A percentile compares a stretch with the other conserved stretches of the same genome.
phyloP scores from a whole-genome alignment of 2,113 vertebrate species.

The Isurus oxyrinchus region DNA sequence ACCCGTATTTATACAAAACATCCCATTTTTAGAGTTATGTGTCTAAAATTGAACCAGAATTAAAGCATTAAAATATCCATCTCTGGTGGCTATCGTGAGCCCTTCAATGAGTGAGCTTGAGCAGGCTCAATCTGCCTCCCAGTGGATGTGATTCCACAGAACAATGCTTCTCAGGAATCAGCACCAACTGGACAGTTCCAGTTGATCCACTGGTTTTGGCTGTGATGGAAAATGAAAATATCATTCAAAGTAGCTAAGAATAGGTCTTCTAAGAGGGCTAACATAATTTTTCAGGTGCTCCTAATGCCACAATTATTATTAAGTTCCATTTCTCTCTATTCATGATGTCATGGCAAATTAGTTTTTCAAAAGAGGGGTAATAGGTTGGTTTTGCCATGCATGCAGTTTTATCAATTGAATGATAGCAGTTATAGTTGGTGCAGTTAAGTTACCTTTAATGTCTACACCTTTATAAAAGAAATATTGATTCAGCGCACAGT shows the following conservation, averaged over 20 bases:
- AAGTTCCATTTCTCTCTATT: neutral
- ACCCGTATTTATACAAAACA: neutral
- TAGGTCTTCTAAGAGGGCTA: neutral
- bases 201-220: neutral
- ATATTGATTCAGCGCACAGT: neutral
- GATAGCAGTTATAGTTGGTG: neutral
- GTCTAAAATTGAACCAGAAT: neutral
- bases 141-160: neutral
- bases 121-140: neutral
- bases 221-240: neutral
- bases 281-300: neutral
- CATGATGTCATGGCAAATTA: neutral
- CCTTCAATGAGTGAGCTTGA: neutral
- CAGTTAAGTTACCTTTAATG: neutral
- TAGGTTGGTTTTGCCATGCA: neutral
- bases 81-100: neutral
- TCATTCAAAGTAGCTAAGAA: neutral
- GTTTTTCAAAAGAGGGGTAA: neutral
- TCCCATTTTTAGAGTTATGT: neutral
- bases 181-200: neutral
- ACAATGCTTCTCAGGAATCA: neutral
- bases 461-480: neutral
- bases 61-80: neutral
- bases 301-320: neutral
- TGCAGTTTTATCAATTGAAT: neutral